phyloP scores from a whole-genome alignment of 2,888 invertebrate genomes.

The Lumbricus terrestris region DNA sequence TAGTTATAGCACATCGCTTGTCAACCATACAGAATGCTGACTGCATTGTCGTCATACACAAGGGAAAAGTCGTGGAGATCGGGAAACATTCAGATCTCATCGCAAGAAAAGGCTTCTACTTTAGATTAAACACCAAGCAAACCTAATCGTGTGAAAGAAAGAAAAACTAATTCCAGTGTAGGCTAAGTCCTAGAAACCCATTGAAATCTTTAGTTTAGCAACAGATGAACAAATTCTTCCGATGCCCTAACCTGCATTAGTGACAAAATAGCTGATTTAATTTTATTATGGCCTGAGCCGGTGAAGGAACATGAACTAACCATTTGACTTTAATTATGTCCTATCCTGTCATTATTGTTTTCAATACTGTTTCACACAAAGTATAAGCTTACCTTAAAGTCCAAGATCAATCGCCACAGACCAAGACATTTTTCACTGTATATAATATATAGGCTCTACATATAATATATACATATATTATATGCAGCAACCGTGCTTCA shows the following conservation, averaged over 20 bases:
- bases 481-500: background rate
- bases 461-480: too few relatives aligned
- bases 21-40: constrained; percentile 80
- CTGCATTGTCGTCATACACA: constrained; percentile 58
- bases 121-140: constrained; percentile 47
- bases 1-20: constrained; percentile 83
- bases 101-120: constrained; percentile 49
- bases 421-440: background rate
- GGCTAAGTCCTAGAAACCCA: background rate
- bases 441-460: too few relatives aligned
- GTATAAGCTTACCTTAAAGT: too few relatives aligned
- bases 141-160: background rate
- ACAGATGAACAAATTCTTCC: background rate
- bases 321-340: background rate
- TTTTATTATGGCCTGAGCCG: background rate
- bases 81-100: constrained; percentile 50
- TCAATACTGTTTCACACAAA: background rate
- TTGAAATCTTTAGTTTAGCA: background rate
- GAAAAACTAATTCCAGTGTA: background rate
- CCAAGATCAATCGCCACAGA: background rate
- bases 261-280: background rate
- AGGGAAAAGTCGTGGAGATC: constrained; percentile 49
- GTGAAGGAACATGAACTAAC: background rate
- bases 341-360: background rate
- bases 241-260: background rate